Base-by-base conservation (phyloP, 2,888 invertebrate genomes). In the Ophioninae sp. region DNA sequence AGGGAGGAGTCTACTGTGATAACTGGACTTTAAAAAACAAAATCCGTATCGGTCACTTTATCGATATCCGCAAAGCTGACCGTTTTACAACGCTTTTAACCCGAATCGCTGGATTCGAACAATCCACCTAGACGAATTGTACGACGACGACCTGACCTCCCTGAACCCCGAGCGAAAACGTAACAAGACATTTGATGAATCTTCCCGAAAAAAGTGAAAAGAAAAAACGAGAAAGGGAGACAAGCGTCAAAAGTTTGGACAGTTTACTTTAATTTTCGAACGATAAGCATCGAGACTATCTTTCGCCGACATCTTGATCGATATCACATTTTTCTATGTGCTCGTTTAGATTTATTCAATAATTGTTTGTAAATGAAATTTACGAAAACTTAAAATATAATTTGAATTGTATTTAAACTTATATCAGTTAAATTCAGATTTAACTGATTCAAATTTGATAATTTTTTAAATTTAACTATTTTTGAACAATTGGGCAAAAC, bases 31-130 rank as follows among this genome's bases (percentile, higher is more conserved):
- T 41, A 59, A 65, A 79, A 59, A 74, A 56, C 63, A 69, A 74
- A 80, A 74, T 74, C 61, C 56, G 58, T 65, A 71, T 82, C 73
- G 58, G 37, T 59, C 69, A 61, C 74, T 79, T 44, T n/a, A 65
- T 56, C 64, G 71, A 78, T 69, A 63, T 44, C 59, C n/a, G 61
- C 22, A 67, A 41, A 65, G 77, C 76, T 41, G 76, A 73, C 67
- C 56, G 58, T 72, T 68, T 59, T 6, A 41, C n/a, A 13, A 30
- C 41, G 5, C 37, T 17, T 41, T 22, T 56, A 5, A 39, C 37
- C 30, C 65, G 56, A 37, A 65, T 76, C 58, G 59, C 7, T 20
- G 39, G 10, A 17, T 20, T 13, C 68, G 41, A 68, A 59, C 65
- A 30, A 68, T 68, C 59, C 61, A 41, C 44, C 76, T 37, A 7